These are phyloP conservation scores for Chrysolina americana DNA, from an alignment of 2,888 invertebrate genomes.

Conservation along the genomic window DNA sequence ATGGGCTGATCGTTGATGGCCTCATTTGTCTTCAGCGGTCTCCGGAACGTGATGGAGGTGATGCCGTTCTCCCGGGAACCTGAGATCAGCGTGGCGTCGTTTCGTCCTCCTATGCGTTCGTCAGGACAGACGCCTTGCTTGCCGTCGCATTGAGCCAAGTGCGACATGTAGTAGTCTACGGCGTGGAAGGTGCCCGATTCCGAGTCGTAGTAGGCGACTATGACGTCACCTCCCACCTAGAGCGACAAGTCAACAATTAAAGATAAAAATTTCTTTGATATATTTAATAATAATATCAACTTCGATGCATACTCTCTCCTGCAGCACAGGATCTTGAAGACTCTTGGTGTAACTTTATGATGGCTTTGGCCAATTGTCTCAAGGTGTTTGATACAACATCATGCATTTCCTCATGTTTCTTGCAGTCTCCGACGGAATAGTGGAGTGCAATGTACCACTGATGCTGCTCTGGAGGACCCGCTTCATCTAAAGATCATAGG, in stretches of 20 bases:
- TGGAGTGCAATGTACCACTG: too few relatives aligned
- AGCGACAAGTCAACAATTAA: neutral
- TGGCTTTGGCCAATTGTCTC: too few relatives aligned
- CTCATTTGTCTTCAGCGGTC: conserved; percentile 84
- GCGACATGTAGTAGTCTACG: conserved; percentile 88
- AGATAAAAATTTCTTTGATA: neutral
- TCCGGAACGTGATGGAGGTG: conserved; percentile 88
- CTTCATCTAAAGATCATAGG: too few relatives aligned
- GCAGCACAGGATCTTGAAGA: too few relatives aligned
- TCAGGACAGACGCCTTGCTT: conserved; percentile 90
- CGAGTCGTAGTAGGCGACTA: conserved; percentile 83
- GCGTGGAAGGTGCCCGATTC: conserved; percentile 78
- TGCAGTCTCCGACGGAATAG: too few relatives aligned
- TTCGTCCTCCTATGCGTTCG: conserved; percentile 80
- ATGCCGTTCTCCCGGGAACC: conserved; percentile 86
- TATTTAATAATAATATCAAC: too few relatives aligned
- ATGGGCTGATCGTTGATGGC: conserved; percentile 74
- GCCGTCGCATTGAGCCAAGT: conserved; percentile 86
- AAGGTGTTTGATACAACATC: too few relatives aligned
- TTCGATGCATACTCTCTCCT: too few relatives aligned
- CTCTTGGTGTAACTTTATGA: too few relatives aligned
- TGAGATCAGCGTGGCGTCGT: conserved; percentile 76
- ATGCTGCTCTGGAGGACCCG: too few relatives aligned
- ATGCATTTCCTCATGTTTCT: too few relatives aligned
- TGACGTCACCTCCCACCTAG: conserved; percentile 83